These are phyloP conservation scores for Prunella himalayana DNA, from an alignment of 2,113 vertebrate species.

Conservation along the genomic window DNA sequence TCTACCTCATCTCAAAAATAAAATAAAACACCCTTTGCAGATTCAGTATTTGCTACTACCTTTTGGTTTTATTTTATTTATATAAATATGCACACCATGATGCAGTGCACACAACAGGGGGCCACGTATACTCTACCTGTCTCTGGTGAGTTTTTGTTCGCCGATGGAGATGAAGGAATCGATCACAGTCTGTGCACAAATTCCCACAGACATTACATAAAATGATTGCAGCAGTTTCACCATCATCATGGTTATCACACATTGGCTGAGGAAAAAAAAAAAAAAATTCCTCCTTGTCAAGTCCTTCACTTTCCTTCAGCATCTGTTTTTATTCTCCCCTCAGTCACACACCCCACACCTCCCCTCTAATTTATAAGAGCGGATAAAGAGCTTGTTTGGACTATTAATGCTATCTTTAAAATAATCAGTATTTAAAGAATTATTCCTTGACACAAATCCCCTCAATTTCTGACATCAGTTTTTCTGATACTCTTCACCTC, in stretches of 20 bases:
- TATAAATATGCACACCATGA: neutral
- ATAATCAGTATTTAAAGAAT: neutral
- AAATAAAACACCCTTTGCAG: neutral
- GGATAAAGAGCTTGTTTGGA: neutral
- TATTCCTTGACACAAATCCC: neutral
- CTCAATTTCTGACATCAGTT: neutral
- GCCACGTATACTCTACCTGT: slow-evolving; percentile 75
- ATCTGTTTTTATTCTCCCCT: neutral
- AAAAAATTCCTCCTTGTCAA: neutral
- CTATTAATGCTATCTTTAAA: neutral
- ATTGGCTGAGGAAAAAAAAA: slow-evolving; percentile 80
- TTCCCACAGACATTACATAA: slow-evolving; percentile 95
- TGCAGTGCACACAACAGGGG: neutral
- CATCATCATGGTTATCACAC: slow-evolving; percentile 99
- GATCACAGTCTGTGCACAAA: slow-evolving; percentile 95
- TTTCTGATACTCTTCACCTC: neutral
- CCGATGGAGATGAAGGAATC: slow-evolving; percentile 96
- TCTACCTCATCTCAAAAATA: neutral
- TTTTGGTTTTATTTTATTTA: neutral
- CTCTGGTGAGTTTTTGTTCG: slow-evolving; percentile 97
- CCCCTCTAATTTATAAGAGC: neutral
- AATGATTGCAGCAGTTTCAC: slow-evolving; percentile 97
- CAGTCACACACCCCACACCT: neutral
- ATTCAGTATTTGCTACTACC: neutral
- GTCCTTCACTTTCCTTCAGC: neutral